These are phyloP conservation scores for Syngnathus floridae DNA, from an alignment of 2,113 vertebrate species.

Conservation along the genomic window DNA sequence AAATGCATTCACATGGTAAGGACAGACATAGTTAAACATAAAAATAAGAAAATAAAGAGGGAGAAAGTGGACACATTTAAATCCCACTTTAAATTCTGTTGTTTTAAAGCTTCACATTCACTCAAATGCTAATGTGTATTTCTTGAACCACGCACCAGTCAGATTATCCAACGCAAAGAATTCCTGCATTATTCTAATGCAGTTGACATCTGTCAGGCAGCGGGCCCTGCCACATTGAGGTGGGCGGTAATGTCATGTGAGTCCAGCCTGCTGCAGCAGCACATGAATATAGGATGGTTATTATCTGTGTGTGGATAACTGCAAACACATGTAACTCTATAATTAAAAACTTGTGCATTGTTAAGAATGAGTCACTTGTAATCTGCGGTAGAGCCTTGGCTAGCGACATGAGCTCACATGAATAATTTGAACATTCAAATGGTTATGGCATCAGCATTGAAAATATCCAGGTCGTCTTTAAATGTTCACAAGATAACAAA, in stretches of 20 bases:
- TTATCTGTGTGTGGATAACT: constrained; percentile 33
- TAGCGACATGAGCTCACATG: constrained; percentile 6
- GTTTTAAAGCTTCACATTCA: constrained; percentile 8
- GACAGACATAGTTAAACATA: constrained; percentile 16
- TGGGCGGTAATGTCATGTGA: constrained; percentile 53
- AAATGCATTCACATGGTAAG: constrained; percentile 38
- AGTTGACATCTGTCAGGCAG: constrained; percentile 63
- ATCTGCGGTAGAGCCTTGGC: constrained; percentile 6
- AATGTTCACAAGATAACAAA: no score
- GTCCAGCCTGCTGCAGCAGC: constrained; percentile 31
- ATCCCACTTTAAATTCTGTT: background rate
- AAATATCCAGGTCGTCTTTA: no score
- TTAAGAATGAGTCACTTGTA: constrained; percentile 26
- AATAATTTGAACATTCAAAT: background rate
- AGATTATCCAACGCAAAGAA: constrained; percentile 10
- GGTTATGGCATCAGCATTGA: no score
- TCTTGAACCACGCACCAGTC: constrained; percentile 1
- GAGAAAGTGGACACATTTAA: background rate
- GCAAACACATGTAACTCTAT: constrained; percentile 4
- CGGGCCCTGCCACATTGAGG: constrained; percentile 51
- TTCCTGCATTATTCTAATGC: constrained; percentile 63
- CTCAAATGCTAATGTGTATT: background rate
- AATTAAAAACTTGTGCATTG: constrained; percentile 20
- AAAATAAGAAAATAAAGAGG: background rate
- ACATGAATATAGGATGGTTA: constrained; percentile 39